Percentiles rank a stretch among this genome's conserved stretches.
These are phyloP conservation scores for Heliconius hewitsoni DNA, from an alignment of 1,140 invertebrate genomes.

Conservation along the genomic window DNA sequence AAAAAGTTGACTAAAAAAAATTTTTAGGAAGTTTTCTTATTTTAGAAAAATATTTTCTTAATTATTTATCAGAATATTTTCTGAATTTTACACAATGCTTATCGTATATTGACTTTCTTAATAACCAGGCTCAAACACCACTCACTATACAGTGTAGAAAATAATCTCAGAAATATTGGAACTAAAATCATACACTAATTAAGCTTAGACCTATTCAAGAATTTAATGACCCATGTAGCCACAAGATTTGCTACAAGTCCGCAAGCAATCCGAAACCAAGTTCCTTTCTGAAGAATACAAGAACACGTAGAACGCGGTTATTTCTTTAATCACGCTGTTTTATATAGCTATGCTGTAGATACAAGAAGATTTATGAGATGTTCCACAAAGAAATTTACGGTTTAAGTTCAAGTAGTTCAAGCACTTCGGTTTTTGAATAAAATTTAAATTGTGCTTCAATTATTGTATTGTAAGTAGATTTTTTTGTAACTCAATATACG, in stretches of 20 bases:
- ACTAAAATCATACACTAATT: constrained; percentile 20
- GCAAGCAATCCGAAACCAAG: constrained; percentile 22
- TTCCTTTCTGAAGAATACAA: background rate
- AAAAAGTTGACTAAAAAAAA: background rate
- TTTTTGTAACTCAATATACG: background rate
- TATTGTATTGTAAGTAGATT: background rate
- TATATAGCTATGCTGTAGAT: background rate
- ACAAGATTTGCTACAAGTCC: constrained; percentile 26
- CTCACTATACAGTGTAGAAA: background rate
- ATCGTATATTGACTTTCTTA: too few species aligned
- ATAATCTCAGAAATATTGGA: background rate
- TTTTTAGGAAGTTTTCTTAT: background rate
- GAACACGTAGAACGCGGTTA: constrained; percentile 21
- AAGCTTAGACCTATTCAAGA: constrained; percentile 23
- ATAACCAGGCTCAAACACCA: too few species aligned
- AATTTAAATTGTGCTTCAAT: background rate
- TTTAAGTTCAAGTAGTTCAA: background rate
- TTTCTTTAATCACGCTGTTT: constrained; percentile 31
- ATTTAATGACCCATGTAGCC: constrained; percentile 39
- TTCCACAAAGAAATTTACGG: background rate
- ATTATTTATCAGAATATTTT: too few species aligned
- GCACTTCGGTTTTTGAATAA: background rate
- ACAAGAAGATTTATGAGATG: constrained; percentile 4
- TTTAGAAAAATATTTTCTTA: too few species aligned
- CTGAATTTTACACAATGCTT: too few species aligned